Percentiles rank a stretch among this genome's conserved stretches.
Evolutionary conservation across 2,888 invertebrate genomes (phyloP).

Genomic region (Drosophila setosimentum): DNA sequence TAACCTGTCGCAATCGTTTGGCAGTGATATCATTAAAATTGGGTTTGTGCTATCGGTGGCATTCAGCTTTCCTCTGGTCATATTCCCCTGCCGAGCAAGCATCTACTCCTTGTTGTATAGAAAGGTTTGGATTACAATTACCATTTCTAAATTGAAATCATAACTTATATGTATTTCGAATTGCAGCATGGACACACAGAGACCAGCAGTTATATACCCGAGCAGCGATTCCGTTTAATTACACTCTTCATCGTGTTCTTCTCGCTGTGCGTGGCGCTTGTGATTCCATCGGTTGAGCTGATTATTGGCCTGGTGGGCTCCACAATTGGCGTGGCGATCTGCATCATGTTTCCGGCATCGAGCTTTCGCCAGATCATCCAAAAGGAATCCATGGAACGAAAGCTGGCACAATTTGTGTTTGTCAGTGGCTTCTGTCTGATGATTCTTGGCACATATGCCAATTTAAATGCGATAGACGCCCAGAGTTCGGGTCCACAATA

Average conservation of each 20-base stretch:
- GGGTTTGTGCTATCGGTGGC: constrained; percentile 98
- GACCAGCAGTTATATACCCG: constrained; percentile 92
- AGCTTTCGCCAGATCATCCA: constrained; percentile 94
- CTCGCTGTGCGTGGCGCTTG: constrained; percentile 92
- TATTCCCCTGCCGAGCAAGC: constrained; percentile 98
- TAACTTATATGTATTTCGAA: neutral
- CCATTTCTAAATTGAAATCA: neutral
- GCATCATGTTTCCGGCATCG: constrained; percentile 96
- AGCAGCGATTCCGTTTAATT: constrained; percentile 92
- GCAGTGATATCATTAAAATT: constrained; percentile 95
- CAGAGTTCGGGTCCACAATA: constrained; percentile 84
- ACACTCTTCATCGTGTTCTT: constrained; percentile 92
- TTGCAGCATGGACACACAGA: constrained; percentile 88
- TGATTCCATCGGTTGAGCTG: constrained; percentile 97
- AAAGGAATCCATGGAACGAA: constrained; percentile 93
- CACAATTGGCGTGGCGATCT: constrained; percentile 97
- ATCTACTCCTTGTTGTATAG: constrained; percentile 95
- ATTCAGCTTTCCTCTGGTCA: constrained; percentile 97
- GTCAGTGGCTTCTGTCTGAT: constrained; percentile 94
- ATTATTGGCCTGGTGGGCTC: constrained; percentile 97
- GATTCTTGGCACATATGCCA: constrained; percentile 96
- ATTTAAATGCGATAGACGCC: constrained; percentile 90
- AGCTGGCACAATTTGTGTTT: constrained; percentile 92
- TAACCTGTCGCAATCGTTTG: constrained; percentile 92
- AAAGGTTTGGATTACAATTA: constrained; percentile 87